Evolutionary conservation across 2,113 vertebrate species (phyloP).

Genomic region (Crotalus horridus): DNA sequence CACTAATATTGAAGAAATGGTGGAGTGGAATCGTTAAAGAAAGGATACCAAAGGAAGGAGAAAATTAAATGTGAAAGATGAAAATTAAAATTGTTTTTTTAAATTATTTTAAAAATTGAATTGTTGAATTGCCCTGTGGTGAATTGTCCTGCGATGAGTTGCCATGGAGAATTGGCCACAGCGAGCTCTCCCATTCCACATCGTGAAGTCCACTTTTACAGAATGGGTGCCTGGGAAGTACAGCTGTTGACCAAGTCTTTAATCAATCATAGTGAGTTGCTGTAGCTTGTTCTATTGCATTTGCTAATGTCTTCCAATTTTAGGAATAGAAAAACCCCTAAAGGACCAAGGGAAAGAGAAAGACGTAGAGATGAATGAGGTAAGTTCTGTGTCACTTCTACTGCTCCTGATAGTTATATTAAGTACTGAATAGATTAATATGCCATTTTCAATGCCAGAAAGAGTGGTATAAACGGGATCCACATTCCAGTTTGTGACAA

Average conservation of each 20-base stretch:
- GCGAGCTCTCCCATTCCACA: too few species aligned
- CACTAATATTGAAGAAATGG: too few species aligned
- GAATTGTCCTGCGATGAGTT: neutral
- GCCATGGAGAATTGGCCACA: too few species aligned
- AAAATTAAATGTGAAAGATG: neutral
- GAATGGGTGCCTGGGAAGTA: neutral
- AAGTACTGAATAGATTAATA: neutral
- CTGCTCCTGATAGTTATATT: neutral
- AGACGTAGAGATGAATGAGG: neutral
- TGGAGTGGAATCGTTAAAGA: too few species aligned
- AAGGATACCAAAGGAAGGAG: neutral
- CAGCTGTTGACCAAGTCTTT: neutral
- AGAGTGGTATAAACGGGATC: neutral
- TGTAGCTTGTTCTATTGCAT: neutral
- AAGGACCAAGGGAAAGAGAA: neutral
- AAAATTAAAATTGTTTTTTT: neutral
- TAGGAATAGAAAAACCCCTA: neutral
- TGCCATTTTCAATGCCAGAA: neutral
- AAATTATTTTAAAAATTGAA: neutral
- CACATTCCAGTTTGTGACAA: neutral
- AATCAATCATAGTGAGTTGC: neutral
- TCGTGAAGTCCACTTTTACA: neutral
- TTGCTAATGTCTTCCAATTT: neutral
- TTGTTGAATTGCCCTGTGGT: neutral
- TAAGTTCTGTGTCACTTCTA: neutral